Evolutionary conservation across 2,797 vertebrate species (phyloP).

Genomic region (Anolis apletophallus): DNA sequence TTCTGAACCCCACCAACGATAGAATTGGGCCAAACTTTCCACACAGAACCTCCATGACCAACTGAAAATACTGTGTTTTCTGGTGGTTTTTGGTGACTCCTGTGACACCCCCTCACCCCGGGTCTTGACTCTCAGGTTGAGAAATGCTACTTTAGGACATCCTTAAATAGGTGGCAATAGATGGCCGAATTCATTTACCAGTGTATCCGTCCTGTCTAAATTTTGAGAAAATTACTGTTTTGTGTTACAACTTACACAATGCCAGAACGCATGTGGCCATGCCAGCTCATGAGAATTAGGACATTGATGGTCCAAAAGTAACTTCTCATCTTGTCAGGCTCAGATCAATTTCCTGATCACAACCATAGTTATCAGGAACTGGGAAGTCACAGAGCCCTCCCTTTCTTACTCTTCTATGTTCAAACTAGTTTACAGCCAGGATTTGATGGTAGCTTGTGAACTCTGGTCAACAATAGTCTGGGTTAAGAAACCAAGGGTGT

Average conservation of each 20-base stretch:
- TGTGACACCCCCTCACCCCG: too few relatives aligned
- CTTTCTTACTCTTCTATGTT: too few relatives aligned
- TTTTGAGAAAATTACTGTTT: too few relatives aligned
- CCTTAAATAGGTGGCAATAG: not conserved
- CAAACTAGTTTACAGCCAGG: not conserved
- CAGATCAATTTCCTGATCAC: not conserved
- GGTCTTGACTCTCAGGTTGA: too few relatives aligned
- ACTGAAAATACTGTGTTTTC: too few relatives aligned
- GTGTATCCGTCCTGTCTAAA: not conserved
- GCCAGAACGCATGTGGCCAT: too few relatives aligned
- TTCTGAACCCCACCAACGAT: too few relatives aligned
- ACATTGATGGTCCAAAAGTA: not conserved
- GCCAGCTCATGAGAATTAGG: not conserved
- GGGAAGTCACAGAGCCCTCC: not conserved
- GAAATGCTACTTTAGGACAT: not conserved
- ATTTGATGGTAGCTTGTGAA: not conserved
- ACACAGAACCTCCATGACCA: too few relatives aligned
- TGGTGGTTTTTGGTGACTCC: too few relatives aligned
- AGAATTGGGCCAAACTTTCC: too few relatives aligned
- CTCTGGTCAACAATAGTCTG: not conserved
- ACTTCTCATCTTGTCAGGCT: not conserved
- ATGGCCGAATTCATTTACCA: not conserved
- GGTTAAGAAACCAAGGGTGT: not conserved
- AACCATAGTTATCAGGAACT: not conserved
- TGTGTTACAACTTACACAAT: too few relatives aligned